A percentile compares a stretch with the other conserved stretches of the same genome.
Conservation (phyloP, 2,797 vertebrate genomes). For the Thripadectes ignobilis region DNA sequence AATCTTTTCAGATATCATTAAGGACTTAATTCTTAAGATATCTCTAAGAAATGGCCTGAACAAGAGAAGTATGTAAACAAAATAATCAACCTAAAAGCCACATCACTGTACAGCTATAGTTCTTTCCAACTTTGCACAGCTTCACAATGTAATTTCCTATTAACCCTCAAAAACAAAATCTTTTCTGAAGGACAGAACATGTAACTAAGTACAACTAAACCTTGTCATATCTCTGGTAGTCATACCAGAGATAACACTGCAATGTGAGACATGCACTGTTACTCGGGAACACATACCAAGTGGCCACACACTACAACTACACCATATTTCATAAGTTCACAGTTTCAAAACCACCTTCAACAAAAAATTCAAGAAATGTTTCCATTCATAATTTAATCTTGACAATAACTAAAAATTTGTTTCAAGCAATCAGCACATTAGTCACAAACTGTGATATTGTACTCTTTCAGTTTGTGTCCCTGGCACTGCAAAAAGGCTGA, state of each 20-base stretch:
- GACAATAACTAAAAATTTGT: not conserved
- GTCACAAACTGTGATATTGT: not conserved
- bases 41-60: not conserved
- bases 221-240: not conserved
- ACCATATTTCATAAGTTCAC: conserved; percentile 16
- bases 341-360: conserved; percentile 48
- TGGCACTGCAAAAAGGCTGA: not conserved
- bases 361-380: conserved; percentile 49
- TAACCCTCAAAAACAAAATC: not conserved
- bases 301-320: conserved; percentile 8
- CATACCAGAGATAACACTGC: conserved; percentile 5
- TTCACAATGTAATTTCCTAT: conserved; percentile 34
- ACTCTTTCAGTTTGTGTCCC: not conserved
- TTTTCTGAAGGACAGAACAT: conserved; percentile 26
- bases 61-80: conserved; percentile 63
- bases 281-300: conserved; percentile 45
- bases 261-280: conserved; percentile 21
- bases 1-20: conserved; percentile 61
- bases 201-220: conserved; percentile 29
- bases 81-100: conserved; percentile 58
- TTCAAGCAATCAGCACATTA: not conserved
- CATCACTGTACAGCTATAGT: conserved; percentile 28
- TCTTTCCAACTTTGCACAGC: conserved; percentile 20
- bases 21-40: conserved; percentile 62
- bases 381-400: not conserved